Base-by-base conservation (phyloP, 2,797 vertebrate genomes). In the Rhinophrynus dorsalis region DNA sequence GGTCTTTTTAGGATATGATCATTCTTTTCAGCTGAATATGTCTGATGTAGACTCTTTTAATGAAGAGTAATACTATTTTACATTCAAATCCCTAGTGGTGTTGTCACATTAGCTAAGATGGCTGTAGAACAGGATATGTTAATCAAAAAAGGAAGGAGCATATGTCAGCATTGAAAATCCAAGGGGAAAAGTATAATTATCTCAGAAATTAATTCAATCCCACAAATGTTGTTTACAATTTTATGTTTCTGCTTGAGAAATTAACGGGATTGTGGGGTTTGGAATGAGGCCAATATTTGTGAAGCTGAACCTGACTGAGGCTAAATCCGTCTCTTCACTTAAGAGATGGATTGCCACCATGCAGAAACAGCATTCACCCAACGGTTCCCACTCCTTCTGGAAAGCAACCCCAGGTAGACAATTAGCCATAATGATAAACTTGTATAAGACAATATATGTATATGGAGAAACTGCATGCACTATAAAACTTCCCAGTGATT, bases 21-120 rank as follows among this genome's bases (percentile, higher is more conserved):
- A 47, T 13, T 20, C n/a, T 52, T 54, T 26, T 33, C 20, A 50
- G 26, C 30, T 32, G 9, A 52, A 42, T 54, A 15, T 35, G 21
- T 52, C 13, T 65, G 33, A 51, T 65, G 54, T 26, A 51, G 54
- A 48, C n/a, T 13, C 21, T 37, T 26, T 30, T 72, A 57, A 64
- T 64, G 52, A 72, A 72, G 33, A 72, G 56, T 62, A 69, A 69
- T 69, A 45, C 51, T 12, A 55, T 69, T 69, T 69, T 60, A 18
- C 37, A 44, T 61, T 33, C 42, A 38, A 29, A 40, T 65, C 52
- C 42, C 54, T 33, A 18, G 60, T 50, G 44, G 50, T 58, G 44
- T 23, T 65, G 59, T 64, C 24, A 37, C 52, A 51, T 72, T 57
- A 56, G 32, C 54, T 50, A 24, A 51, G 60, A 33, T 42, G 44